Evolutionary conservation across 2,888 invertebrate species (phyloP), one percentile per base, ranked within the genome.

Genomic region (Acronicta alni): DNA sequence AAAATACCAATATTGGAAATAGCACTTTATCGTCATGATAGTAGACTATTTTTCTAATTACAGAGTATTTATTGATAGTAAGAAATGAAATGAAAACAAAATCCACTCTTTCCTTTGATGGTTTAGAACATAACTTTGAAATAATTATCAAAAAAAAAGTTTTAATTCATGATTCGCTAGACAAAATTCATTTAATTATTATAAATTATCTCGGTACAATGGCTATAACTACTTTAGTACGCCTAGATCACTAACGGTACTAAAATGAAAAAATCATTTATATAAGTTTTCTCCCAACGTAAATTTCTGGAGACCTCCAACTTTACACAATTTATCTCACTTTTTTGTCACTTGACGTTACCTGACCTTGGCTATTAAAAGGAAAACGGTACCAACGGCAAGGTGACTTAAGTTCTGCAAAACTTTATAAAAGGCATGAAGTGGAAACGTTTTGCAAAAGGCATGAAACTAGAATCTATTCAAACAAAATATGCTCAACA

Each of bases 311-410:
- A 35, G n/a, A 37, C 0, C 23, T 38, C 8, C 10, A 18, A 39
- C 39, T 45, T 44, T 8, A 41, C 20, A 37, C 15, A 44, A 45
- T 55, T 54, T 44, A 45, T 45, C 32, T 45, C 32, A 30, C 17
- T 10, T 41, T 45, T 43, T 37, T 15, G 12, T 26, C 23, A 26
- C 12, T 30, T 30, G 26, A 16, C 44, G 16, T 44, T 26, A 2
- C 23, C n/a, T 35, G 35, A 35, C 14, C 35, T 35, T n/a, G n/a
- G 35, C 35, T n/a, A 35, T 35, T 35, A 35, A 6, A 35, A n/a
- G 35, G 35, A 35, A 35, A 35, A 35, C 5, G 14, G 35, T 35
- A 35, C 35, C 14, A n/a, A n/a, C n/a, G n/a, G n/a, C n/a, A 14
- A 35, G 35, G 35, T 35, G n/a, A 35, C 35, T 35, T 35, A n/a